Evolutionary conservation across 2,797 vertebrate genomes (phyloP).

Genomic region (Esox lucius): DNA sequence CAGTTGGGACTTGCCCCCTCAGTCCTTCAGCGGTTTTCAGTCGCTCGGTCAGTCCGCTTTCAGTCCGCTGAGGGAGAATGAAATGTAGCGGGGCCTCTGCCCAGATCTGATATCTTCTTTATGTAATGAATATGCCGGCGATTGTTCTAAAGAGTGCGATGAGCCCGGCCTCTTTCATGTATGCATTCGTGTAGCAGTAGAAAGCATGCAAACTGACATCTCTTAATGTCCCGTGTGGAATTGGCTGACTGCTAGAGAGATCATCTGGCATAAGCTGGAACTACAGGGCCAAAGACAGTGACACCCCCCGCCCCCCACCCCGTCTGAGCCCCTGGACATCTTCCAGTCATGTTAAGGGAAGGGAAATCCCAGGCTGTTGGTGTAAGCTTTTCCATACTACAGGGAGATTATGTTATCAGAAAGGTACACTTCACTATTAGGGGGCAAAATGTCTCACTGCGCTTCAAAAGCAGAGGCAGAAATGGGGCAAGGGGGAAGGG

Average conservation of each 20-base stretch:
- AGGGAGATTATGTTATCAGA: constrained; percentile 90
- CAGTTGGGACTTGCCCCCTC: constrained; percentile 42
- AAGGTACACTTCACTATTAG: constrained; percentile 89
- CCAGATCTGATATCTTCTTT: constrained; percentile 30
- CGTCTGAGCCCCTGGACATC: constrained; percentile 79
- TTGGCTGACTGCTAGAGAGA: constrained; percentile 60
- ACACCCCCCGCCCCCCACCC: constrained; percentile 51
- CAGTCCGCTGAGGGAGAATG: constrained; percentile 5
- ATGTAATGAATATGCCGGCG: constrained; percentile 25
- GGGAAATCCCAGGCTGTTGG: constrained; percentile 90
- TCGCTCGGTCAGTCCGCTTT: constrained; percentile 6
- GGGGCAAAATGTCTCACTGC: constrained; percentile 77
- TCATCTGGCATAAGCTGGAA: constrained; percentile 69
- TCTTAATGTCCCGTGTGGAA: constrained; percentile 60
- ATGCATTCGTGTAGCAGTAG: constrained; percentile 19
- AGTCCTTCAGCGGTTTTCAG: constrained; percentile 7
- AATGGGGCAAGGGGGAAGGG: constrained; percentile 57
- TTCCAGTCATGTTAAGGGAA: constrained; percentile 83
- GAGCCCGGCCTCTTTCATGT: constrained; percentile 38
- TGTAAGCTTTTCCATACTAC: constrained; percentile 89
- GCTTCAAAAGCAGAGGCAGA: constrained; percentile 76
- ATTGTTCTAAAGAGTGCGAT: constrained; percentile 13
- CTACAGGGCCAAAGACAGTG: constrained; percentile 68
- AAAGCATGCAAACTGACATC: constrained; percentile 55
- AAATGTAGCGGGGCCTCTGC: constrained; percentile 4